Conservation (phyloP, 1,140 invertebrate species). For the Metopolophium dirhodum region DNA sequence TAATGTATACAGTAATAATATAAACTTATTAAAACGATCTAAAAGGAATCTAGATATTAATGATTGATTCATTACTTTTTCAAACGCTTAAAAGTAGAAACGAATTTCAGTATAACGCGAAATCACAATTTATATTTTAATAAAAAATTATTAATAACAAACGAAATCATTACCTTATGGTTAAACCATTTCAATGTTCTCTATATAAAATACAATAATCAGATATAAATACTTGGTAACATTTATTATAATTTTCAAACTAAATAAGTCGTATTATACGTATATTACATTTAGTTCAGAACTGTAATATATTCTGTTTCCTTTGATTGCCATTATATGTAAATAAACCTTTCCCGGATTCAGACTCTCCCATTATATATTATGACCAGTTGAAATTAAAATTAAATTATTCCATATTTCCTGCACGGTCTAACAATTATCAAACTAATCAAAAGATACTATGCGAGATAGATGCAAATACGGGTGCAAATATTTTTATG, state of each 20-base stretch:
- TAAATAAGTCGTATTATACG: neutral
- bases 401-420: neutral
- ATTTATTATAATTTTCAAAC: neutral
- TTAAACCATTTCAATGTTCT: neutral
- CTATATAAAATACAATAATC: neutral
- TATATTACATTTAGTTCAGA: neutral
- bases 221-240: neutral
- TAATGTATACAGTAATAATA: neutral
- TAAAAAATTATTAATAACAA: neutral
- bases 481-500: neutral
- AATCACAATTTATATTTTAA: neutral
- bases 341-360: neutral
- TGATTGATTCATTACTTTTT: neutral
- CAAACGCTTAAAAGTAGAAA: neutral
- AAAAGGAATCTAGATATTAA: neutral
- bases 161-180: neutral
- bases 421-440: neutral
- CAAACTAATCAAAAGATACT: neutral
- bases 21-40: neutral
- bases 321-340: neutral
- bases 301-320: neutral
- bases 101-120: neutral
- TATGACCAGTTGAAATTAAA: neutral
- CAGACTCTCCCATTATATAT: neutral
- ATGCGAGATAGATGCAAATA: neutral